Evolutionary conservation across 2,113 vertebrate species (phyloP), one percentile per base, ranked within the genome.

Genomic region (Gobius niger): DNA sequence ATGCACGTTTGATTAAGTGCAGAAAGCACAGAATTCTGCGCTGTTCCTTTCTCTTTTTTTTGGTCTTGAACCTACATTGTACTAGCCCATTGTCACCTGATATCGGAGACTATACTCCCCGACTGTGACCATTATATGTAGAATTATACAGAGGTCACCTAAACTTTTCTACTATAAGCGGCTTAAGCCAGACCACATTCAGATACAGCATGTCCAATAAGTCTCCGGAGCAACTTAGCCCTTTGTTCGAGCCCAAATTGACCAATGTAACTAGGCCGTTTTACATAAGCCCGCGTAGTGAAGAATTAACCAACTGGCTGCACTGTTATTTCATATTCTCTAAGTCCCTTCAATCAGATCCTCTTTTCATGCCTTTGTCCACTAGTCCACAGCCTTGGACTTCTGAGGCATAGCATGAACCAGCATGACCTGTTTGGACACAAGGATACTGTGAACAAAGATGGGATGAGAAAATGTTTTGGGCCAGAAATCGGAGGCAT

Each of bases 141-240:
- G 81, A 82, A 77, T 89, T 87, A 89, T 88, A 88, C 88, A 87
- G 87, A 92, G 90, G 89, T 92, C 90, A 91, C 88, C 73, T 87
- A 84, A 91, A 89, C 87, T 90, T 92, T 90, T 88, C 83, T 77
- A 75, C 78, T 77, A 61, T 92, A 92, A 92, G 90, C 90, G 87
- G 91, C 90, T 92, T 92, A 92, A 87, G 83, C 76, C 86, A 82
- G 88, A 88, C 85, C 84, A 83, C 87, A 85, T 89, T 82, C 78
- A 89, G 88, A 92, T 90, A 85, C 86, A 87, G 82, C 85, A 77
- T 92, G 88, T 91, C 84, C 85, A 90, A 87, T 81, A 86, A 79
- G 84, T 89, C 89, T 88, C 82, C 78, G 57, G 90, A 90, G 88
- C 86, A 87, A 90, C 88, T 86, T 82, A 78, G 79, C 81, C 85